phyloP scores from a whole-genome alignment of 2,113 vertebrate genomes.

The Etheostoma cragini region DNA sequence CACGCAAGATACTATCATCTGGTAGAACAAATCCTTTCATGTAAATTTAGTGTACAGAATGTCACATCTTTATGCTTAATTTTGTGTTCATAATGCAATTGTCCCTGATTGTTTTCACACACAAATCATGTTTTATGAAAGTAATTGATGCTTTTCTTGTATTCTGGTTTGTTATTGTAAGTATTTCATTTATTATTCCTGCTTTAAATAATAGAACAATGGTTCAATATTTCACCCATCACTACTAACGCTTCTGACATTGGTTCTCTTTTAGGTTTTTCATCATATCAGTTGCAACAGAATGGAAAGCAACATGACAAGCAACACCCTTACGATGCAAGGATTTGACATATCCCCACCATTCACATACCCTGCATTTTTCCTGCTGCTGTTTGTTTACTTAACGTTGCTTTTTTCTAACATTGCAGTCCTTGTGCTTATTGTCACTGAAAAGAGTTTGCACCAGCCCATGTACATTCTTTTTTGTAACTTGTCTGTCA shows the following conservation, averaged over 20 bases:
- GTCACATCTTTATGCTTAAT: not conserved
- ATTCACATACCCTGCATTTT: slow-evolving; percentile 63
- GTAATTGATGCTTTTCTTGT: not conserved
- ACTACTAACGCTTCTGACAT: not conserved
- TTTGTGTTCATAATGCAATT: not conserved
- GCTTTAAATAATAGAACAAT: not conserved
- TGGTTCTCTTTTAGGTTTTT: slow-evolving; percentile 39
- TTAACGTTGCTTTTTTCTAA: slow-evolving; percentile 63
- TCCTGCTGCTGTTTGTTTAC: slow-evolving; percentile 71
- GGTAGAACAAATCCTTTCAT: not conserved
- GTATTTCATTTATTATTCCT: not conserved
- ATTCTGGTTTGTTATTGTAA: not conserved
- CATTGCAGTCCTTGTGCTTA: slow-evolving; percentile 59
- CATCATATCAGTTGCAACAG: not conserved
- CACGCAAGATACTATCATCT: not conserved
- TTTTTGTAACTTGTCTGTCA: slow-evolving; percentile 74
- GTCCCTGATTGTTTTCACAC: not conserved
- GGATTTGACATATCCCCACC: slow-evolving; percentile 63
- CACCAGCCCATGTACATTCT: slow-evolving; percentile 79
- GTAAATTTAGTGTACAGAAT: not conserved
- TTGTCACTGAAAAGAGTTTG: slow-evolving; percentile 67
- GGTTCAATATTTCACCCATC: not conserved
- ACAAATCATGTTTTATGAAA: not conserved
- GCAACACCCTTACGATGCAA: slow-evolving; percentile 52
- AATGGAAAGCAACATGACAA: slow-evolving; percentile 64